Base-by-base conservation (phyloP, 2,797 vertebrate species). In the Cossypha caffra region DNA sequence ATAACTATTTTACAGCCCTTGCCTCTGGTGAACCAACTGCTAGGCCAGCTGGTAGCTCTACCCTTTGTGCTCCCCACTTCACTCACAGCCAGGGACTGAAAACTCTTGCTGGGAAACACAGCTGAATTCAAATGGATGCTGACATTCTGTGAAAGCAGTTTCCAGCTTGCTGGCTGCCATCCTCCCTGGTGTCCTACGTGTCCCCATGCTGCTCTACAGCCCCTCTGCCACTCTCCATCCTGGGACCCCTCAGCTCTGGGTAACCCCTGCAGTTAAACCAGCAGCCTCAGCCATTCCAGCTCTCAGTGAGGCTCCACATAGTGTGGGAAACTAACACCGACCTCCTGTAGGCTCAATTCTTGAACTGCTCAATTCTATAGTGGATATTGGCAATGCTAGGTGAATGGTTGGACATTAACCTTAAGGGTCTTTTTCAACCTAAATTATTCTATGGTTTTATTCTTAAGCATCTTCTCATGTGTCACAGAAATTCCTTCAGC, bases 1-100 rank as follows among this genome's bases (percentile, higher is more conserved):
- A 17, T 69, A 86, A 55, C 66, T 85, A 23, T 89, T 95, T 93
- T 83, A 77, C 15, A 89, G 59, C 23, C 64, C 55, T 80, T 16
- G 42, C 64, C 63, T 67, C 84, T 67, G 68, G 55, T 63, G 63
- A 87, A 42, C 37, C 86, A 95, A 79, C 81, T 96, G 87, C 63
- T 71, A 55, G 26, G 37, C 71, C 89, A 95, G 86, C 80, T 96
- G 93, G 54, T 73, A 82, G 55, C 38, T 87, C 52, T 74, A 48
- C 15, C 42, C 29, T 61, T 83, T 35, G 59, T 29, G 21, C n/a
- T 74, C 67, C 20, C 0, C 43, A 76, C 48, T 85, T 93, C 18
- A 95, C 69, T 74, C 71, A 67, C 81, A 76, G 55, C 24, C 18
- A 67, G 81, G 29, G 42, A 45, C 68, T 31, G 45, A 82, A 83